Evolutionary conservation across 2,888 invertebrate species (phyloP), one percentile per base, ranked within the genome.

Genomic region (Morpho achilles): DNA sequence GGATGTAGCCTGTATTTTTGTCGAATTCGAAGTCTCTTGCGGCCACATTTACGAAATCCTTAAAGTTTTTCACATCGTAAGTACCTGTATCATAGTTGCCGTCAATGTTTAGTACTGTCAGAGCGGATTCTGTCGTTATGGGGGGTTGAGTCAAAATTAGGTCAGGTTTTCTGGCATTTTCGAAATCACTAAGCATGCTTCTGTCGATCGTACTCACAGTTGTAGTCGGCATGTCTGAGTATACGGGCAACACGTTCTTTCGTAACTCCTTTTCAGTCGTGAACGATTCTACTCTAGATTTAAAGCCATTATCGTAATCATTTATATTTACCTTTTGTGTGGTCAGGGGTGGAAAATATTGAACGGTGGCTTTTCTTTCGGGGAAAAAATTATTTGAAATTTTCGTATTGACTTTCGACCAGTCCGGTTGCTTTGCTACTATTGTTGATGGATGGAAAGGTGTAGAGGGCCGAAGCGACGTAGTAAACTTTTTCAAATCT

Each of bases 271-370:
- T 70, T 48, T 62, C 59, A 8, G 70, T 67, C 48, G 69, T 67
- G 48, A 71, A 79, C 16, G 70, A 59, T 56, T 82, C 76, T 2
- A 82, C 62, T 74, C 80, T 84, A 22, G 63, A 69, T 52, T 77
- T 74, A 50, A 79, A 80, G 49, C 71, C 66, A 2, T 64, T 65
- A 57, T 82, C 79, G 54, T 80, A 78, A 50, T 79, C 77, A 44
- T 76, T 74, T 1, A 71, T 32, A 46, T 69, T 78, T 1, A 76
- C 62, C 61, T 74, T 76, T n/a, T 75, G 75, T 1, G 66, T 67
- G 5, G 66, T 68, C 56, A 72, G 70, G 1, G 89, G 89, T 10
- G 89, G 88, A 67, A 89, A 90, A 67, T 86, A 87, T 62, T 88
- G 86, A 6, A 89, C 59, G 0, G 88, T 87, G 1, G 84, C 78